Evolutionary conservation across 2,113 vertebrate species (phyloP).

Genomic region (Mugil cephalus): DNA sequence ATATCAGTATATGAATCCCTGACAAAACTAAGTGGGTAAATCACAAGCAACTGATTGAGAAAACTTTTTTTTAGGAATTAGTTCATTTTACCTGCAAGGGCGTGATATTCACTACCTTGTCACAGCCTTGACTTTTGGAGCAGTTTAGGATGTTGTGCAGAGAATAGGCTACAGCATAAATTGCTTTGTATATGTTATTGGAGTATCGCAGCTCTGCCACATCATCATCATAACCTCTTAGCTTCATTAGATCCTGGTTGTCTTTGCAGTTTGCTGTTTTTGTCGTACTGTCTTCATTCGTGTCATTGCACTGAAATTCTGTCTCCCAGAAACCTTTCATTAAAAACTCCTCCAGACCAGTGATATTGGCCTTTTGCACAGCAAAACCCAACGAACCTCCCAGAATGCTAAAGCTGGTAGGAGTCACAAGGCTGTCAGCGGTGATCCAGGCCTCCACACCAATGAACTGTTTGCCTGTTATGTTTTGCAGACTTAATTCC

Average conservation of each 20-base stretch:
- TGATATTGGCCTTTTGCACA: constrained; percentile 75
- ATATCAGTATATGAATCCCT: neutral
- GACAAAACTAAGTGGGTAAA: neutral
- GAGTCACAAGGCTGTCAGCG: constrained; percentile 73
- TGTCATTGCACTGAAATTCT: constrained; percentile 50
- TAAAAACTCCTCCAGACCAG: constrained; percentile 72
- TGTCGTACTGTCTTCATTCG: neutral
- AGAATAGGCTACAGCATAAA: constrained; percentile 80
- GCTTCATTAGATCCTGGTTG: constrained; percentile 54
- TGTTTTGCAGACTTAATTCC: constrained; percentile 75
- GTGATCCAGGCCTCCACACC: constrained; percentile 85
- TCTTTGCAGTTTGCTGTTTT: constrained; percentile 50
- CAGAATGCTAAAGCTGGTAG: constrained; percentile 71
- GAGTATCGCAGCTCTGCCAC: constrained; percentile 77
- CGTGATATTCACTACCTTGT: constrained; percentile 50
- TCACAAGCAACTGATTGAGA: neutral
- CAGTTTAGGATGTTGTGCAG: constrained; percentile 76
- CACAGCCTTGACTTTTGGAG: constrained; percentile 58
- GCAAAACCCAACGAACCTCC: constrained; percentile 81
- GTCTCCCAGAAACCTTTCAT: constrained; percentile 76
- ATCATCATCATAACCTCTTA: constrained; percentile 72
- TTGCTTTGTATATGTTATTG: constrained; percentile 80
- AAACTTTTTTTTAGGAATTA: too few species aligned
- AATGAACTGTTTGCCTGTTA: constrained; percentile 80
- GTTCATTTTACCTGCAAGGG: constrained; percentile 73